Evolutionary conservation across 2,113 vertebrate species (phyloP).

Genomic region (Promerops cafer): DNA sequence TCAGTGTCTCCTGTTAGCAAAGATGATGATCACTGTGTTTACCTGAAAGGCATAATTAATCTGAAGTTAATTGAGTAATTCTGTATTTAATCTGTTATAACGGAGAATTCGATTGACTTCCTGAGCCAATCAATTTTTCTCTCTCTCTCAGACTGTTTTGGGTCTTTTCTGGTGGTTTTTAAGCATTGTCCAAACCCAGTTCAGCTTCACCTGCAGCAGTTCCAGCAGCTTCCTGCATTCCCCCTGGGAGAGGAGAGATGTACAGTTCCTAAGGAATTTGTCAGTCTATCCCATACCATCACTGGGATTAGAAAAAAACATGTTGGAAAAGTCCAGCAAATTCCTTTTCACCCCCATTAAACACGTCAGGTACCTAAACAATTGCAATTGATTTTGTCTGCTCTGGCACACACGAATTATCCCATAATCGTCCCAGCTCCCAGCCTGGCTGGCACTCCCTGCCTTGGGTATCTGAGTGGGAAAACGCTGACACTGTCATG

Average conservation of each 20-base stretch:
- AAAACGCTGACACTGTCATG: slow-evolving; percentile 10
- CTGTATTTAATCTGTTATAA: slow-evolving; percentile 15
- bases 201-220: neutral
- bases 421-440: slow-evolving; percentile 50
- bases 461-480: slow-evolving; percentile 18
- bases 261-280: neutral
- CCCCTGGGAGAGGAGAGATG: neutral
- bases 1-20: neutral
- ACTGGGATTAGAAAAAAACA: neutral
- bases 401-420: slow-evolving; percentile 65
- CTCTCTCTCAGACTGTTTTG: neutral
- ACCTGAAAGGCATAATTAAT: slow-evolving; percentile 25
- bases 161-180: neutral
- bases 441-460: slow-evolving; percentile 30
- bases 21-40: neutral
- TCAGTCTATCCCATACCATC: neutral
- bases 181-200: neutral
- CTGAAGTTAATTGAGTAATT: slow-evolving; percentile 18
- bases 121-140: neutral
- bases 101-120: neutral
- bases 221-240: neutral
- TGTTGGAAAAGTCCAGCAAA: neutral
- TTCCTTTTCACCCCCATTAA: slow-evolving; percentile 15
- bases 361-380: slow-evolving; percentile 37
- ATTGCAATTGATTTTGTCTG: slow-evolving; percentile 67